These are phyloP conservation scores for Eidolon dupreanum DNA, from an alignment of 2,797 vertebrate genomes.

Conservation along the genomic window DNA sequence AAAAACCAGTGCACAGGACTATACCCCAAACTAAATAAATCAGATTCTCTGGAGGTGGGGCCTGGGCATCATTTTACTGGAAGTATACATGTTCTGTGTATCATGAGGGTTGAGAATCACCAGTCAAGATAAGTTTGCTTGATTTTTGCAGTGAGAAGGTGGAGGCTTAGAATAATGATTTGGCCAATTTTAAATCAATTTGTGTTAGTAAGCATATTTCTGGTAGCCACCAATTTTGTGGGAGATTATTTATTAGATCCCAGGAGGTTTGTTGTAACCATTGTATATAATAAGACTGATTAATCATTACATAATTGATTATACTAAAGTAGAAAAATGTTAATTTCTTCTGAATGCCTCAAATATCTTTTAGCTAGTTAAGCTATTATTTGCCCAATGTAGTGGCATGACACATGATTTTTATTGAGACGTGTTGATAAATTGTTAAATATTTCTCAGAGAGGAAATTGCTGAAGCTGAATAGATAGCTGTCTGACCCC, in stretches of 20 bases:
- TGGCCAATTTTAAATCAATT: background rate
- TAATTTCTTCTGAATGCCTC: background rate
- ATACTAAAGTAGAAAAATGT: background rate
- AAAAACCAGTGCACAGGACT: background rate
- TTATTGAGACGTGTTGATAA: background rate
- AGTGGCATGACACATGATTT: background rate
- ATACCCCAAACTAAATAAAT: background rate
- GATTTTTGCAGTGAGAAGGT: background rate
- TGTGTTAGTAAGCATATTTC: background rate
- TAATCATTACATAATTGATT: background rate
- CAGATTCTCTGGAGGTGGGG: background rate
- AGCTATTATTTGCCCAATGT: background rate
- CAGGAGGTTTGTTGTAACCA: background rate
- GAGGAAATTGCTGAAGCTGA: background rate
- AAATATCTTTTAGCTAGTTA: background rate
- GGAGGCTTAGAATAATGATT: slow-evolving; percentile 1
- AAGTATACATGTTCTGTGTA: background rate
- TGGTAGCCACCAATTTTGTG: background rate
- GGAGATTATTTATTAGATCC: background rate
- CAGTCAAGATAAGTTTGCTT: background rate
- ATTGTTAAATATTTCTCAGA: background rate
- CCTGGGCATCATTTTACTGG: background rate
- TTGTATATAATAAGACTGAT: background rate
- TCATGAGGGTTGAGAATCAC: background rate
- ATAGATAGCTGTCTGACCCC: background rate